Base-by-base conservation (phyloP, 2,113 vertebrate genomes). In the Cinclus cinclus region DNA sequence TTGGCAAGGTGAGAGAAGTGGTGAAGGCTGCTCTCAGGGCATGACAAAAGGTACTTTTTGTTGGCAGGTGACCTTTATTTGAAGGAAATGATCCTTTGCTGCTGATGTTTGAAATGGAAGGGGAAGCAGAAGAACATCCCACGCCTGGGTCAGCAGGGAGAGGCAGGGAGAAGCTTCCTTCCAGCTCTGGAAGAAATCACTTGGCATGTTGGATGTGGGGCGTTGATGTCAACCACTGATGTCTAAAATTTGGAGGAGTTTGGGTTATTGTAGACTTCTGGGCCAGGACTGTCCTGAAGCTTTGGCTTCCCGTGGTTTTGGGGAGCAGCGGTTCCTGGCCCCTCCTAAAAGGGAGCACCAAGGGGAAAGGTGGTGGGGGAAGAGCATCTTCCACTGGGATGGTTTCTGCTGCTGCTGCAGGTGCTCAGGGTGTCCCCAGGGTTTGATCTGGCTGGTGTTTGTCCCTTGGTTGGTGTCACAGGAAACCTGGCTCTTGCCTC, bases 121-220 rank as follows among this genome's bases (percentile, higher is more conserved):
- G 47, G 46, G 64, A 77, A 49, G 67, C 14, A 33, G 68, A 41
- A 35, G 52, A 83, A 28, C 59, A 41, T 73, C 53, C 30, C 27
- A 12, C 1, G 0, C 39, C 15, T 8, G 25, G 21, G 12, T 41
- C 50, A 83, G 78, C 2, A 0, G 28, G 55, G 28, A 59, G 52
- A 20, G 47, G 14, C 35, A 37, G 2, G 1, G 28, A 18, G 52
- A 65, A 20, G 25, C 35, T 58, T 75, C 59, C 50, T 47, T 49
- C 42, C 9, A 30, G 7, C 41, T 76, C 59, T 65, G 35, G 60
- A 56, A 49, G 70, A 53, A 53, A 47, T 67, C 6, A 3, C 65
- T 33, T 12, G 59, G 30, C 6, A 0, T 2, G 9, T 15, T 86
- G 46, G 41, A 28, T 41, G 27, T 35, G 46, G 49, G 39, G 18